Evolutionary conservation across 2,113 vertebrate species (phyloP).

Genomic region (Heterochromis multidens): DNA sequence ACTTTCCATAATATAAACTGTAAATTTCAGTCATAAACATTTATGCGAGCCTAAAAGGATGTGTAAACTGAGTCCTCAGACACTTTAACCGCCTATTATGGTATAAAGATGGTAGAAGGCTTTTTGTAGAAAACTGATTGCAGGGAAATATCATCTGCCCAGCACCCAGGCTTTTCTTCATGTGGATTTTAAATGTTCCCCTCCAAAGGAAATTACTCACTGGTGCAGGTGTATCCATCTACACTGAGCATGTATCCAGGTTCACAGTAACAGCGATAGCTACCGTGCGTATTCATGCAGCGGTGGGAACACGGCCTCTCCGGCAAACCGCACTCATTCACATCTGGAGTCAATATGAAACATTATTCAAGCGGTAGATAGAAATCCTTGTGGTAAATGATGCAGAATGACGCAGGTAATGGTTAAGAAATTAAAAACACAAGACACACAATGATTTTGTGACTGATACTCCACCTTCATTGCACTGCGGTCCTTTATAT

Average conservation of each 20-base stretch:
- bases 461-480: conserved; percentile 58
- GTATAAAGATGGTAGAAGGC: conserved; percentile 7
- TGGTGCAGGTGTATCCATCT: conserved; percentile 68
- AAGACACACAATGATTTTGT: conserved; percentile 8
- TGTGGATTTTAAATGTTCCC: background rate
- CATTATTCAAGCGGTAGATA: conserved; percentile 29
- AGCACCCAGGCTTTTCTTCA: background rate
- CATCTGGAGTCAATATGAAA: conserved; percentile 70
- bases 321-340: conserved; percentile 72
- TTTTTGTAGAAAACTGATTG: background rate
- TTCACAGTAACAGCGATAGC: conserved; percentile 73
- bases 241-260: conserved; percentile 61
- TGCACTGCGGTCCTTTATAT: conserved; percentile 60
- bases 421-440: conserved; percentile 43
- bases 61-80: background rate
- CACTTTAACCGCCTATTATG: conserved; percentile 20
- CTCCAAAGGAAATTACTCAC: conserved; percentile 51
- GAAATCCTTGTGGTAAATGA: conserved; percentile 43
- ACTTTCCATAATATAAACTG: conserved; percentile 31
- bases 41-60: conserved; percentile 23
- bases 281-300: conserved; percentile 75
- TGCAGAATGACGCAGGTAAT: conserved; percentile 42
- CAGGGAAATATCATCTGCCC: background rate
- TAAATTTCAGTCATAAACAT: conserved; percentile 24
- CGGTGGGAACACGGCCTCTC: conserved; percentile 67